A percentile compares a stretch with the other conserved stretches of the same genome.
These are phyloP conservation scores for Mimumesa dahlbomi DNA, from an alignment of 2,888 invertebrate species.

Conservation along the genomic window DNA sequence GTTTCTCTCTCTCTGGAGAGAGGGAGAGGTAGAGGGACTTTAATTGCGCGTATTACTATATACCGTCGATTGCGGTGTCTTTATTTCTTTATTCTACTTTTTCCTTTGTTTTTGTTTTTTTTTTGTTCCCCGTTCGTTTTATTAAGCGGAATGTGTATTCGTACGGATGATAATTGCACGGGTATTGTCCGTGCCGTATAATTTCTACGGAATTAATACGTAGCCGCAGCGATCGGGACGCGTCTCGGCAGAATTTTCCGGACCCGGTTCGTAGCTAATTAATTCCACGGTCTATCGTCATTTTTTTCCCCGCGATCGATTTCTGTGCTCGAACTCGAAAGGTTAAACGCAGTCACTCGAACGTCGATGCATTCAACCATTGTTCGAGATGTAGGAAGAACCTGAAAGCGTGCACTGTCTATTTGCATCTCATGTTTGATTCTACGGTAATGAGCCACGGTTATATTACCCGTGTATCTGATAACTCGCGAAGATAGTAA, in stretches of 20 bases:
- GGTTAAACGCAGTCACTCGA: background rate
- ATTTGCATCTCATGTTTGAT: background rate
- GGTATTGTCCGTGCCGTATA: too few relatives aligned
- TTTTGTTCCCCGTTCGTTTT: background rate
- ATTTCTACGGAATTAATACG: too few relatives aligned
- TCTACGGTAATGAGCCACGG: conserved; percentile 2
- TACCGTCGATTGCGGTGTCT: background rate
- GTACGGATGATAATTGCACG: too few relatives aligned
- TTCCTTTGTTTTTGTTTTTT: background rate
- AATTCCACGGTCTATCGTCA: too few relatives aligned
- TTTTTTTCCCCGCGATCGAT: background rate
- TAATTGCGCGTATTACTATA: background rate
- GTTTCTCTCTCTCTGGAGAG: background rate
- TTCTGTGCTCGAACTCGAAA: background rate
- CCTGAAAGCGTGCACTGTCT: background rate
- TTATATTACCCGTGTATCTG: conserved; percentile 7
- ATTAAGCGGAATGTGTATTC: too few relatives aligned
- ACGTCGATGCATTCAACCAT: background rate
- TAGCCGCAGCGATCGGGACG: too few relatives aligned
- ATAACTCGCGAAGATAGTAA: conserved; percentile 7
- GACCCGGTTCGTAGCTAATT: too few relatives aligned
- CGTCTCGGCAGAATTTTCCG: too few relatives aligned
- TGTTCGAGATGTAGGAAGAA: conserved; percentile 10
- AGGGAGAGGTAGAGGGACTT: too few relatives aligned
- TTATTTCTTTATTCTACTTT: background rate